phyloP scores from a whole-genome alignment of 2,113 vertebrate species.

The Catagonus wagneri region DNA sequence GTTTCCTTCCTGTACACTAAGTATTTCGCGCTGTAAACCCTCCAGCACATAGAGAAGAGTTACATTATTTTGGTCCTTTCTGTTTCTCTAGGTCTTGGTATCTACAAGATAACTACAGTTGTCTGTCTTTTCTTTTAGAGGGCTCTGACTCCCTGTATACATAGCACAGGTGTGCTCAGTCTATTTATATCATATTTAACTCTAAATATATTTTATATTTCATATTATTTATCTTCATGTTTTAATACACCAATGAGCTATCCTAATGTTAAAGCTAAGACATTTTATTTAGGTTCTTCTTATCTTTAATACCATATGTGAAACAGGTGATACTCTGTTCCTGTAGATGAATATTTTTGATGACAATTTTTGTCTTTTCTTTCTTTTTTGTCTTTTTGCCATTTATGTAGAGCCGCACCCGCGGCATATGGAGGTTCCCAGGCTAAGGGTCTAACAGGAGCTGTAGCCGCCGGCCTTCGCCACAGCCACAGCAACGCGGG shows the following conservation, averaged over 20 bases:
- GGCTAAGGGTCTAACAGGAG: too few species aligned
- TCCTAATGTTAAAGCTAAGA: background rate
- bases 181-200: background rate
- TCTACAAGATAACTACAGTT: background rate
- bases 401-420: too few species aligned
- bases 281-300: background rate
- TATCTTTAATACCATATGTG: background rate
- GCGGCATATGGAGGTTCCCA: too few species aligned
- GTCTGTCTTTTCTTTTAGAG: background rate
- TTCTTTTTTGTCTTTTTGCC: too few species aligned
- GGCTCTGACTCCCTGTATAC: background rate
- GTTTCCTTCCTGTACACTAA: background rate
- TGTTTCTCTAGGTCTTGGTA: background rate
- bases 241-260: background rate
- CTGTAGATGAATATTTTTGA: background rate
- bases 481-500: too few species aligned
- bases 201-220: background rate
- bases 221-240: background rate
- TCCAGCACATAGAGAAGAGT: background rate
- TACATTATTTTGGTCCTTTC: background rate
- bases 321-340: background rate
- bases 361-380: too few species aligned
- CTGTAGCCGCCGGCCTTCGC: too few species aligned
- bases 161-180: background rate
- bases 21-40: slow-evolving; percentile 2